Evolutionary conservation across 2,113 vertebrate genomes (phyloP), one percentile per base, ranked within the genome.

Genomic region (Pterocles orientalis): DNA sequence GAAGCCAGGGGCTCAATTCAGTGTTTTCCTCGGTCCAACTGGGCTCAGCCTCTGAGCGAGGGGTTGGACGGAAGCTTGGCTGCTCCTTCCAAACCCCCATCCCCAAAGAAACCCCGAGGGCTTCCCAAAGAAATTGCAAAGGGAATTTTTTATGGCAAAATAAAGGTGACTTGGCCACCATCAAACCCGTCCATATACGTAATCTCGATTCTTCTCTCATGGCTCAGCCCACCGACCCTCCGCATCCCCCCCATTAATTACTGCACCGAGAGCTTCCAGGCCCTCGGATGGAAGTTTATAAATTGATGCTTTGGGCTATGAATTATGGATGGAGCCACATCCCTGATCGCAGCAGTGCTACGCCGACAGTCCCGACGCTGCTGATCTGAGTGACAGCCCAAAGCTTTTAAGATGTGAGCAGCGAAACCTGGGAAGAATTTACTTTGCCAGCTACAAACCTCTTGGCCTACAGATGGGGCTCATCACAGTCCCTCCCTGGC

Each of bases 131-230:
- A 87, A 61, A 58, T 34, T 33, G 26, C 48, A 72, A 75, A 78
- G 80, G 54, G 31, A 8, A 9, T 54, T 33, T 62, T 58, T n/a
- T 23, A 18, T 15, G 39, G 69, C 41, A n/a, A 75, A 66, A 47
- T 5, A 36, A 79, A 71, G 19, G 34, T 5, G 5, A 14, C 1
- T 54, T 26, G 23, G 62, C 43, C 8, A 4, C 41, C 19, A 2
- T 53, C 53, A 34, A 5, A 60, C 18, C 1, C 13, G 45, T 71
- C 73, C 48, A 75, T 23, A 13, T 28, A 50, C 18, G 39, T 39
- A 0, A 82, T 18, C 24, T 28, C 0, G 0, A 2, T 47, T 21
- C 8, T 8, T 56, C 15, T n/a, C 24, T 66, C 54, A 41, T 0
- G 0, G 68, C 89, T 57, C 61, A 66, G 65, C 73, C 39, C 41